Base-by-base conservation (phyloP, 2,888 invertebrate species). In the Sinopyrophorus schimmeli region DNA sequence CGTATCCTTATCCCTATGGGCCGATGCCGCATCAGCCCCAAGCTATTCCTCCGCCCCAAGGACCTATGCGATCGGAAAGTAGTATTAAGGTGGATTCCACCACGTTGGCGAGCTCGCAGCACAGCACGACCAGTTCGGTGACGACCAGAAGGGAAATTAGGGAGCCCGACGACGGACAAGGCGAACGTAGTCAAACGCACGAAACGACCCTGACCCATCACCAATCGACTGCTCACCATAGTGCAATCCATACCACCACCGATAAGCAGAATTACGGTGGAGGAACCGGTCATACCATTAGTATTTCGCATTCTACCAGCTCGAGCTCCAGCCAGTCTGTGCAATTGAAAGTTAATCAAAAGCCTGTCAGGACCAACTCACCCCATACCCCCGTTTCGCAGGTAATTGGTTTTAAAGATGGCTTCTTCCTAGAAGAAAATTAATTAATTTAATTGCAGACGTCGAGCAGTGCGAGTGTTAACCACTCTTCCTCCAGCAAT, bases 21-120 rank as follows among this genome's bases (percentile, higher is more conserved):
- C 83, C 86, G 1, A 78, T 86, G 50, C 85, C 86, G 3, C 84
- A 86, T 5, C 86, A 86, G 63, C 87, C 87, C 1, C 86, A 86
- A 61, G 82, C 86, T 3, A 83, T 86, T 65, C 85, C 85, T 9
- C 86, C 85, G 1, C 82, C 84, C 63, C 79, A 53, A 37, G 46
- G 46, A 5, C 35, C 44, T 3, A 16, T 38, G 6, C 15, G 47
- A n/a, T 9, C 35, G 68, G 65, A 41, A 69, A 71, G 43, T 16
- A 41, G 41, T 9, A 23, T 53, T 10, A 53, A 53, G 31, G 49
- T 48, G 1, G 53, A 53, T 10, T 58, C 67, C 27, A 83, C 83
- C 40, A 84, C 85, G 0, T 77, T 86, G 64, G 82, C 84, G 70
- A 76, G 78, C 0, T 80, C 84, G 7, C 86, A 86, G 69, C 84